phyloP scores from a whole-genome alignment of 2,888 invertebrate species.

The Candidula unifasciata region DNA sequence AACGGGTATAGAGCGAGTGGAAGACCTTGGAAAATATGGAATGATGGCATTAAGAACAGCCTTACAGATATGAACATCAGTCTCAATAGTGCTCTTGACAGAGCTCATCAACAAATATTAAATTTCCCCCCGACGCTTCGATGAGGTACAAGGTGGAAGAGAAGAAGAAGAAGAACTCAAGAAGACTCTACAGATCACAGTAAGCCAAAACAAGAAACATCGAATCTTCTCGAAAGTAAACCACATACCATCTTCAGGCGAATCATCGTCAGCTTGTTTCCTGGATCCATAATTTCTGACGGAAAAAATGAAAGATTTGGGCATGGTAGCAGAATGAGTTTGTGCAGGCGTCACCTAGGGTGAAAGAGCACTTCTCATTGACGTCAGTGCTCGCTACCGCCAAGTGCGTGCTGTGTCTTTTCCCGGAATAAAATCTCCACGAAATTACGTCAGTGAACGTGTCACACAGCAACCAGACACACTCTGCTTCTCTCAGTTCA shows the following conservation, averaged over 20 bases:
- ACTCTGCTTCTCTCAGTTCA: background rate
- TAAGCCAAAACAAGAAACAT: background rate
- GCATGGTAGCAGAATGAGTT: slow-evolving; percentile 7
- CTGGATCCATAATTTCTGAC: slow-evolving; percentile 40
- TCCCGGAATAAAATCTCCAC: background rate
- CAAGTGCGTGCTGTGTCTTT: slow-evolving; percentile 16
- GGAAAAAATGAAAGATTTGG: slow-evolving; percentile 40
- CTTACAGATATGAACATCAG: too few species aligned
- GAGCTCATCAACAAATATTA: too few species aligned
- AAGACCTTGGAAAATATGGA: too few species aligned
- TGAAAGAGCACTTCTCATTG: slow-evolving; percentile 31
- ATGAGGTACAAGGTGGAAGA: too few species aligned
- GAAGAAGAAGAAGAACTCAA: too few species aligned
- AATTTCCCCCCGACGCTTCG: too few species aligned
- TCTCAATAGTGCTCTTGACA: too few species aligned
- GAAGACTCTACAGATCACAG: background rate
- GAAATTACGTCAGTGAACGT: background rate
- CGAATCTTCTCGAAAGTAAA: background rate
- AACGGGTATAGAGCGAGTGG: too few species aligned
- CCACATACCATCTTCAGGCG: slow-evolving; percentile 4
- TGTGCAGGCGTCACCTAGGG: slow-evolving; percentile 23
- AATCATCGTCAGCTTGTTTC: slow-evolving; percentile 10
- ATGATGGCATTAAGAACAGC: too few species aligned
- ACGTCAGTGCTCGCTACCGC: slow-evolving; percentile 7
- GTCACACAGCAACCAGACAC: too few species aligned